phyloP scores from a whole-genome alignment of 64 coral and sea anemone species.

The Pocillopora verrucosa region DNA sequence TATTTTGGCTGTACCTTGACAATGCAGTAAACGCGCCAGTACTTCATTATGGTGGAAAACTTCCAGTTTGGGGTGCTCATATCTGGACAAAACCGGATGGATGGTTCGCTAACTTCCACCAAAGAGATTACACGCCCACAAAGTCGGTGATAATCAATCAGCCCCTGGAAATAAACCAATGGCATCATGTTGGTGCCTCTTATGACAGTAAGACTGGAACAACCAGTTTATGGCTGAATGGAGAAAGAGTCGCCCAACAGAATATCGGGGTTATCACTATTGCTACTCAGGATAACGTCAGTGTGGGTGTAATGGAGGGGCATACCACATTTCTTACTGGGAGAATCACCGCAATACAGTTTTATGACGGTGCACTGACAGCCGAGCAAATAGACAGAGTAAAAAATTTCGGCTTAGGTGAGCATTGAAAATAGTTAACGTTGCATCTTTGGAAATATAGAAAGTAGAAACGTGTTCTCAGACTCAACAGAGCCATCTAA shows the following conservation, averaged over 20 bases:
- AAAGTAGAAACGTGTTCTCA: too few relatives aligned
- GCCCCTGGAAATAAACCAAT: neutral
- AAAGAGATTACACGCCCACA: neutral
- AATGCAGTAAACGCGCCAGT: neutral
- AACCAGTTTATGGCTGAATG: neutral
- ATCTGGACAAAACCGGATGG: neutral
- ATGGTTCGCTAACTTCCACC: neutral
- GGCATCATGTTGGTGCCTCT: neutral
- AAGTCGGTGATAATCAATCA: neutral
- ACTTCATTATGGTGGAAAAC: neutral
- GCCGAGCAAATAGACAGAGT: neutral
- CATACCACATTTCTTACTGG: neutral
- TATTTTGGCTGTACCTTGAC: neutral
- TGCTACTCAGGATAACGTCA: conserved; percentile 1
- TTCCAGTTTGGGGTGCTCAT: neutral
- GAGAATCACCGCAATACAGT: neutral
- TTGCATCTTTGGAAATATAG: too few relatives aligned
- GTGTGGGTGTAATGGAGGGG: neutral
- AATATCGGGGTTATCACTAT: neutral
- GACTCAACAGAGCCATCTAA: too few relatives aligned
- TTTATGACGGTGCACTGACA: neutral
- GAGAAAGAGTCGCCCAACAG: neutral
- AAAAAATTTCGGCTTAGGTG: neutral
- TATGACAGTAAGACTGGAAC: neutral
- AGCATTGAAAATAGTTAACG: too few relatives aligned